Base-by-base conservation (phyloP, 2,113 vertebrate genomes). In the Scortum barcoo region DNA sequence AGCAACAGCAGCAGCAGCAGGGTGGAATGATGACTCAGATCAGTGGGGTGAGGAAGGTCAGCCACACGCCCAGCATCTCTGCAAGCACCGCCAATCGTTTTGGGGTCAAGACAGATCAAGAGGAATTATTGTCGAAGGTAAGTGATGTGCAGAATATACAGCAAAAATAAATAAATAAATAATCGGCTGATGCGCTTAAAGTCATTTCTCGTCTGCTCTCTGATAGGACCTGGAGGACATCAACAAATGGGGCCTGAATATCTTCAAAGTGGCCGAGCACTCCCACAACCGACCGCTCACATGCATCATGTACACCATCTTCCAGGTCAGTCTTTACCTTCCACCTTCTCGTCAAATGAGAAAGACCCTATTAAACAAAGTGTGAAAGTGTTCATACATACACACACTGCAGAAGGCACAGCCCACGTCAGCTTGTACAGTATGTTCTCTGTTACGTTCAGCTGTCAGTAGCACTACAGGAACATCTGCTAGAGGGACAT, bases 191-290 rank as follows among this genome's bases (percentile, higher is more conserved):
- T 65, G 70, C 6, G 8, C 70, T 86, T 2, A 84, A n/a, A 1
- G 5, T 36, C 42, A 0, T n/a, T n/a, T 46, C 7, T 62, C 1
- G 0, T 63, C 14, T 57, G 3, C 72, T 86, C 75, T 56, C 76
- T 62, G 2, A 44, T 36, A 99, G 98, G 98, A 99, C 48, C 94
- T 99, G 78, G 98, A 99, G 83, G 96, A 99, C 80, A 95, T 99
- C 66, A 99, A 99, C 69, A 99, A 96, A 91, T 99, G 98, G 98
- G 98, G 98, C 8, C 92, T 99, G 80, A 99, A 99, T 86, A 99
- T 99, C 89, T 99, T 99, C 90, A 96, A 95, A 6, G 97, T 99
- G 36, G 95, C 98, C 0, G 96, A 97, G 63, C 99, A 97, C 70
- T 99, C 98, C 0, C 97, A 98, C 86, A 97, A 96, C 81, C 94